These are phyloP conservation scores for Sinodicranocentrus sp. DNA, from an alignment of 2,888 invertebrate genomes.

Conservation along the genomic window DNA sequence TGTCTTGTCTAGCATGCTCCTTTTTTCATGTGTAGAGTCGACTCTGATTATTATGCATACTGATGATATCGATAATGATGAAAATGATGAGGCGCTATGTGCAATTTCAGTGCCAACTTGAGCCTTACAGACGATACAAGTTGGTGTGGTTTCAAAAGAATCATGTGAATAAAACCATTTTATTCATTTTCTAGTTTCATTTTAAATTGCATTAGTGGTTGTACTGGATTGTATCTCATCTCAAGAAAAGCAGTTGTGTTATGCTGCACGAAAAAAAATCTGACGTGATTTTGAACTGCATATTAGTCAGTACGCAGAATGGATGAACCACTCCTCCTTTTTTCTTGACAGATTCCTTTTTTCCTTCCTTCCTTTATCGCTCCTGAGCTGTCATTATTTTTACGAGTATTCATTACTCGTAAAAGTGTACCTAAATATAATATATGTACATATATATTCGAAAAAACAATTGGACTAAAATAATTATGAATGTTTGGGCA, in stretches of 20 bases:
- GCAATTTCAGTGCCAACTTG: conserved; percentile 3
- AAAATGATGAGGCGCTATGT: conserved; percentile 34
- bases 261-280: not conserved
- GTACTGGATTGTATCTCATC: too few relatives aligned
- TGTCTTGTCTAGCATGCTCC: conserved; percentile 43
- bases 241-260: too few relatives aligned
- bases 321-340: conserved; percentile 46
- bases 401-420: conserved; percentile 30
- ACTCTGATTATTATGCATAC: conserved; percentile 51
- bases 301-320: not conserved
- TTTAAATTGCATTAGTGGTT: too few relatives aligned
- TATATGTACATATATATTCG: not conserved
- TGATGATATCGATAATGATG: conserved; percentile 25
- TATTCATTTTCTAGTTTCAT: too few relatives aligned
- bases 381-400: conserved; percentile 53
- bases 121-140: too few relatives aligned
- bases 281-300: not conserved
- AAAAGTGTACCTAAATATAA: not conserved
- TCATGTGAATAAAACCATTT: too few relatives aligned
- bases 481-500: not conserved
- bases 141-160: not conserved
- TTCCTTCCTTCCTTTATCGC: conserved; percentile 38
- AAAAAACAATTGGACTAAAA: not conserved
- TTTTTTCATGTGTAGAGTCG: not conserved
- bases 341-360: conserved; percentile 56